These are phyloP conservation scores for Diabrotica virgifera DNA, from an alignment of 1,140 invertebrate species.

Conservation along the genomic window DNA sequence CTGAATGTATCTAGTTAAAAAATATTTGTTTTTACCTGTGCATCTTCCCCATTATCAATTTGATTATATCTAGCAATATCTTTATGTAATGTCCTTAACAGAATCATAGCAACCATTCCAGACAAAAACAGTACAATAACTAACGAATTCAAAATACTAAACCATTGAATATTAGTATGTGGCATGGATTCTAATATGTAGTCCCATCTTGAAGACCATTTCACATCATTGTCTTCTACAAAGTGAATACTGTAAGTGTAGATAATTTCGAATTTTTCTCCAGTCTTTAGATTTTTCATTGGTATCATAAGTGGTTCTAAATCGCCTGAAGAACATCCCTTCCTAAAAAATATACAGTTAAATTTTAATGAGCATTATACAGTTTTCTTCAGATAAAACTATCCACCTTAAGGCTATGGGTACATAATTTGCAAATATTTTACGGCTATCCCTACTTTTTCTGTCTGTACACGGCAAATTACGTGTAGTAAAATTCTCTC, in stretches of 20 bases:
- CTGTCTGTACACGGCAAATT: no score
- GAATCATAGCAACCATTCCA: conserved; percentile 99
- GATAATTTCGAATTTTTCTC: conserved; percentile 59
- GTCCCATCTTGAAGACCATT: conserved; percentile 99
- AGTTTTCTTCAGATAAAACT: no score
- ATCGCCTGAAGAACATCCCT: conserved; percentile 20
- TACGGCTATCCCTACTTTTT: no score
- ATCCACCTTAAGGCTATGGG: no score
- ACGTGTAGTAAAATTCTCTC: no score
- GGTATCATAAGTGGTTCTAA: conserved; percentile 32
- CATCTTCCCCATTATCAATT: conserved; percentile 94
- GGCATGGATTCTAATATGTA: conserved; percentile 98
- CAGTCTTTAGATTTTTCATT: conserved; percentile 57
- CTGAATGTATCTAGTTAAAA: not conserved
- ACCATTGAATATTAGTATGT: conserved; percentile 99
- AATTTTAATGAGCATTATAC: not conserved
- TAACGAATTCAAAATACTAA: conserved; percentile 87
- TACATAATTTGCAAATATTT: no score
- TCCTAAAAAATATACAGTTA: conserved; percentile 13
- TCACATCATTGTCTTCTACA: conserved; percentile 76
- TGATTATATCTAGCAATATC: conserved; percentile 99
- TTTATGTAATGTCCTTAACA: conserved; percentile 94
- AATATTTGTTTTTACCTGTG: conserved; percentile 55
- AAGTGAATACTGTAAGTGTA: conserved; percentile 90
- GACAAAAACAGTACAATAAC: conserved; percentile 88